These are phyloP conservation scores for Sebastes variabilis DNA, from an alignment of 2,797 vertebrate genomes.

Conservation along the genomic window DNA sequence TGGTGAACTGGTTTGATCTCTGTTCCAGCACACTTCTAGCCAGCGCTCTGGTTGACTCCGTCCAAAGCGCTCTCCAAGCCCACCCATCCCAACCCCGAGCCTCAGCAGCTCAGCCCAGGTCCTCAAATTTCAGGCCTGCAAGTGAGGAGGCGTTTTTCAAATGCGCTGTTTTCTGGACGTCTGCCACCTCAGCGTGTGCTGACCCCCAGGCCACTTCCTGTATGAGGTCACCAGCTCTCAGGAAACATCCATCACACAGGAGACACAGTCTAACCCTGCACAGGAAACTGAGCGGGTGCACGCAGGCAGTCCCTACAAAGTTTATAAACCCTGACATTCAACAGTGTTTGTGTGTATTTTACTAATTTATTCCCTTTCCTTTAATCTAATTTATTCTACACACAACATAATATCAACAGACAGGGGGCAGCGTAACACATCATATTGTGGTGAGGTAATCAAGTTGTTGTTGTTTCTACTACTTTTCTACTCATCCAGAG, in stretches of 20 bases:
- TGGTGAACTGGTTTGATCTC: constrained; percentile 37
- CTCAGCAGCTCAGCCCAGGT: constrained; percentile 11
- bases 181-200: constrained; percentile 62
- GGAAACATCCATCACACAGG: constrained; percentile 79
- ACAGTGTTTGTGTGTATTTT: not conserved
- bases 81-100: constrained; percentile 8
- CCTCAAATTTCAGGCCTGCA: constrained; percentile 19
- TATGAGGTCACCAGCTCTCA: constrained; percentile 78
- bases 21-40: constrained; percentile 19
- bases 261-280: constrained; percentile 56
- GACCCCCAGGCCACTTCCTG: constrained; percentile 76
- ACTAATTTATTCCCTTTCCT: not conserved
- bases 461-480: not conserved
- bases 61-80: constrained; percentile 17
- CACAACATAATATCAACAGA: not conserved
- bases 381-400: not conserved
- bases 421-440: not conserved
- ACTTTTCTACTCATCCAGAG: not conserved
- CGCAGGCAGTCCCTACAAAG: not conserved
- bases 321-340: constrained; percentile 28
- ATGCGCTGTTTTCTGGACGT: constrained; percentile 56
- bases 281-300: constrained; percentile 64
- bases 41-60: constrained; percentile 1
- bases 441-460: not conserved
- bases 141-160: constrained; percentile 31